Conservation (phyloP, 2,113 vertebrate species). For the Zosterops hypoxanthus region DNA sequence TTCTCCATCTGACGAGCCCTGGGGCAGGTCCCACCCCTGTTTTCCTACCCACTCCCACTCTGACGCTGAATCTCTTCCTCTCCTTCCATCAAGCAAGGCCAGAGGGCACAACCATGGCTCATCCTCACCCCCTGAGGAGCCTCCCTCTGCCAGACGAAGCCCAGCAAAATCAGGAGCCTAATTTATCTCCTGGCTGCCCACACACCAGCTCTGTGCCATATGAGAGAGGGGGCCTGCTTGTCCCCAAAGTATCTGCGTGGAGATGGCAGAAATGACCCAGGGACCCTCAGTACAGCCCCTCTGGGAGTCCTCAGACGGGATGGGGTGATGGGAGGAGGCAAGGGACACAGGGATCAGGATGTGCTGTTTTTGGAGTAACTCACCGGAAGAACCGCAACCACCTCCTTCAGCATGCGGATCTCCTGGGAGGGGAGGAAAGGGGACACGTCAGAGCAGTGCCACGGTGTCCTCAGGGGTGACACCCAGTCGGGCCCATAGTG, state of each 20-base stretch:
- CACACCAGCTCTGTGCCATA: background rate
- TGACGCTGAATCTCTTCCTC: background rate
- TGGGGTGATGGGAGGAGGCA: background rate
- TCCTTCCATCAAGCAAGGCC: background rate
- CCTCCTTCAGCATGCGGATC: conserved; percentile 88
- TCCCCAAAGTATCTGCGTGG: background rate
- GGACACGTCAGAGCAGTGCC: accelerated
- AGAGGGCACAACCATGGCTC: background rate
- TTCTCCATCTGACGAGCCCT: background rate
- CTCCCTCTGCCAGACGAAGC: background rate
- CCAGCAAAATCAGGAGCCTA: background rate
- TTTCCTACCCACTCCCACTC: background rate
- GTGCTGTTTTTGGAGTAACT: conserved; percentile 52
- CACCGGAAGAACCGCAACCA: conserved; percentile 83
- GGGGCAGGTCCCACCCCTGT: background rate
- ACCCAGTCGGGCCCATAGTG: accelerated
- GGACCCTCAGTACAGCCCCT: background rate
- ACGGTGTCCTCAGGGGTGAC: background rate
- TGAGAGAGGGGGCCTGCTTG: accelerated
- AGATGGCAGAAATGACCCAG: background rate
- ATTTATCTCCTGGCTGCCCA: background rate
- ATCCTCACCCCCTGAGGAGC: background rate
- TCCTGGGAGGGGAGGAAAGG: conserved; percentile 72
- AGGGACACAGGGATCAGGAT: background rate
- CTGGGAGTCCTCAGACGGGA: background rate